phyloP scores from a whole-genome alignment of 1,140 invertebrate species.

The Caerostris darwini region DNA sequence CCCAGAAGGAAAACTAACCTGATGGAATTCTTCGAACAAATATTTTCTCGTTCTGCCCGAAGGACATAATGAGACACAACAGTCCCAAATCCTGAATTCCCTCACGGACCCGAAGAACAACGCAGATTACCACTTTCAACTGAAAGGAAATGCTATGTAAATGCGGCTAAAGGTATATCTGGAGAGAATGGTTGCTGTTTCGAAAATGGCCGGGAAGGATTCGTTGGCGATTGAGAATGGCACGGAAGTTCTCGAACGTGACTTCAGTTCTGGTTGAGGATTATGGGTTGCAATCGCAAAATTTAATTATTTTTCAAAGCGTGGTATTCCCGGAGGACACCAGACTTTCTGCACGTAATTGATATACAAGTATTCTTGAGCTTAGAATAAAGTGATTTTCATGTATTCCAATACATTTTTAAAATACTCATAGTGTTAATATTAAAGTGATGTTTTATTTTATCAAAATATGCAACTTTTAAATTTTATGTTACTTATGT shows the following conservation, averaged over 20 bases:
- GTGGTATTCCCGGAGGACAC: too few species aligned
- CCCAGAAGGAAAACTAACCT: background rate
- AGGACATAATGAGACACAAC: constrained; percentile 20
- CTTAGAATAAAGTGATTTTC: too few species aligned
- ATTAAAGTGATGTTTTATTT: too few species aligned
- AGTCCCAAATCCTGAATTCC: background rate
- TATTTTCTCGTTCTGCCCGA: constrained; percentile 14
- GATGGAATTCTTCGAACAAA: background rate
- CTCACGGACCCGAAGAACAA: background rate
- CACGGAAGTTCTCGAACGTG: background rate
- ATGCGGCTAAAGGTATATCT: background rate
- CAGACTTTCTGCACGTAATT: too few species aligned
- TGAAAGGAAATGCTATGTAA: constrained; percentile 13
- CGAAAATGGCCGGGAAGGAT: background rate
- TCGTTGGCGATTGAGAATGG: background rate
- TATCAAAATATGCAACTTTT: too few species aligned
- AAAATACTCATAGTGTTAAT: too few species aligned
- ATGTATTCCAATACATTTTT: too few species aligned
- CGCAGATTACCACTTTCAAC: background rate
- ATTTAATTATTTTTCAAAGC: too few species aligned
- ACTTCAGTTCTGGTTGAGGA: background rate
- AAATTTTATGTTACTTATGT: too few species aligned
- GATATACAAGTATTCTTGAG: too few species aligned
- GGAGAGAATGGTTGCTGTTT: background rate
- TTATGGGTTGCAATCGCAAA: background rate